Base-by-base conservation (phyloP, 2,113 vertebrate species). In the Tretioscincus oriximinensis region DNA sequence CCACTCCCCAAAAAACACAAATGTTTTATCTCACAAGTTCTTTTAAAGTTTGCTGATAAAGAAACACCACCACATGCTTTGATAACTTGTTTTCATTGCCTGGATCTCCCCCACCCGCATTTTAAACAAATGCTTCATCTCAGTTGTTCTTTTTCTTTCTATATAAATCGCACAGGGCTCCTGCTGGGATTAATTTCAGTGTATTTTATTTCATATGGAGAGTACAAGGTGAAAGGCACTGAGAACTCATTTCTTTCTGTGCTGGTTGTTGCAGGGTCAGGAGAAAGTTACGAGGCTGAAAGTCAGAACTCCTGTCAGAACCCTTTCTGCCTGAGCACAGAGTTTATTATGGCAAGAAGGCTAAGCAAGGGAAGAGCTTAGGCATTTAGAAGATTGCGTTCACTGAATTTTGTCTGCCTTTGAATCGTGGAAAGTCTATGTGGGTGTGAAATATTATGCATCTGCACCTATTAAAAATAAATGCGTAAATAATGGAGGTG, bases 121-220 rank as follows among this genome's bases (percentile, higher is more conserved):
- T 58, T 75, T 21, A 67, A 78, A 68, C 28, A 78, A 60, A 68
- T n/a, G 28, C 63, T 58, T 75, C 51, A 67, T 54, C 31, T 54
- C 67, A 71, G 67, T 45, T 31, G 26, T 74, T 78, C 63, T 74
- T 67, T 77, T 78, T 67, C 47, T 35, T 35, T 12, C 61, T 47
- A 22, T 67, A 58, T 67, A 41, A 69, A 49, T 61, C 64, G 69
- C 21, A 74, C 2, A 26, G 64, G 28, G 26, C 51, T 47, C 70
- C 70, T 61, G 70, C 76, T 78, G 71, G 31, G 70, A 74, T 84
- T 74, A 78, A 78, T 79, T 73, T 74, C 63, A 51, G 64, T 78
- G 82, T 73, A 68, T 49, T 63, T 84, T 31, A 63, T 68, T 74
- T 74, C 71, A 78, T 67, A 78, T 68, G 51, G 35, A 74, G 47